Percentiles rank a stretch among this genome's conserved stretches.
Conservation (phyloP, 1,140 invertebrate species). For the Nebria ingens region DNA sequence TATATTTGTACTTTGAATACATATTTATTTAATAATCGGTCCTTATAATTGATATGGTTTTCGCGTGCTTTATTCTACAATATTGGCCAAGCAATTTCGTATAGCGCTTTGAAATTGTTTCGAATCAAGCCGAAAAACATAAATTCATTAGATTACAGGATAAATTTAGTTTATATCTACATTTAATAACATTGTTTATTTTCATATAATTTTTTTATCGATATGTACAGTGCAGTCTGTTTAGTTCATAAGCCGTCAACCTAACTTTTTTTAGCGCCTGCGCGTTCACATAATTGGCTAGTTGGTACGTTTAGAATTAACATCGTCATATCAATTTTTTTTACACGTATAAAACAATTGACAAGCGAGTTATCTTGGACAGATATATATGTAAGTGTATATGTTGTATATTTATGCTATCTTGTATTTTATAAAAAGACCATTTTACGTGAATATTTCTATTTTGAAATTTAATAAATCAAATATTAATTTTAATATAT, state of each 20-base stretch:
- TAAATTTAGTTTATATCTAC: not conserved
- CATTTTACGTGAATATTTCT: slow-evolving; percentile 3
- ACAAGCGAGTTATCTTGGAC: slow-evolving; percentile 28
- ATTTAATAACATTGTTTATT: slow-evolving; percentile 12
- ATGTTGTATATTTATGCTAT: slow-evolving; percentile 12
- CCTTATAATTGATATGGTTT: too few species aligned
- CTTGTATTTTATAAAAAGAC: slow-evolving; percentile 9
- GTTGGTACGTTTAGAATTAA: slow-evolving; percentile 8
- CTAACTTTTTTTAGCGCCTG: not conserved
- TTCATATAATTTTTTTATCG: slow-evolving; percentile 16
- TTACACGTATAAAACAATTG: slow-evolving; percentile 24
- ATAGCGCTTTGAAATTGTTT: too few species aligned
- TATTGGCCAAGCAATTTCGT: too few species aligned
- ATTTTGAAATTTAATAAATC: too few species aligned
- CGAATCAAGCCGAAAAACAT: too few species aligned
- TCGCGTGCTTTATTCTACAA: too few species aligned
- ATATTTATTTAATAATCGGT: too few species aligned
- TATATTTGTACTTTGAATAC: too few species aligned
- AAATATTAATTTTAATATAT: too few species aligned
- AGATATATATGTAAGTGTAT: slow-evolving; percentile 21
- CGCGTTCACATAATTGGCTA: slow-evolving; percentile 4
- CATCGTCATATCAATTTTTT: slow-evolving; percentile 20
- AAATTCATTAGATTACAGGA: not conserved
- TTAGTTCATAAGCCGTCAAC: slow-evolving; percentile 5
- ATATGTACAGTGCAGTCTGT: slow-evolving; percentile 10